Evolutionary conservation across 2,797 vertebrate genomes (phyloP).

Genomic region (Lycodopsis pacificus): DNA sequence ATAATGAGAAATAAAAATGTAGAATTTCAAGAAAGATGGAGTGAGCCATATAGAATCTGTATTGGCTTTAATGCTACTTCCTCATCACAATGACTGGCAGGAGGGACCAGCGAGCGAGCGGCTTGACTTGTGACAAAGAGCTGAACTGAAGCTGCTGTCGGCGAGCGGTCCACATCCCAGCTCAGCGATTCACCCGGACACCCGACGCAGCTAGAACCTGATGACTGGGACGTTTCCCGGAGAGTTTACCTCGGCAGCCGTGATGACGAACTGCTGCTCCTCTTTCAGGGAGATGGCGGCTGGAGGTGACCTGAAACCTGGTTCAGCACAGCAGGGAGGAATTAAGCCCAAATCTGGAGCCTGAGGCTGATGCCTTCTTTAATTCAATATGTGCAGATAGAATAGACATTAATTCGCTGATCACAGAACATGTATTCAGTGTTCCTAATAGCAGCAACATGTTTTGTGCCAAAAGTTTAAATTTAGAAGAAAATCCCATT

Average conservation of each 20-base stretch:
- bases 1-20: not conserved
- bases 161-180: constrained; percentile 5
- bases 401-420: not conserved
- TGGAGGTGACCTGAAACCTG: constrained; percentile 71
- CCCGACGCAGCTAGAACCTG: constrained; percentile 23
- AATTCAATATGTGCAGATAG: constrained; percentile 1
- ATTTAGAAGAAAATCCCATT: not conserved
- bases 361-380: not conserved
- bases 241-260: constrained; percentile 78
- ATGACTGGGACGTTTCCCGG: constrained; percentile 43
- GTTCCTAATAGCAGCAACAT: not conserved
- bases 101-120: not conserved
- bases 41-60: not conserved
- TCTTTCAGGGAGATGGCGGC: constrained; percentile 85
- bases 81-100: not conserved
- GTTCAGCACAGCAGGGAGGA: constrained; percentile 26
- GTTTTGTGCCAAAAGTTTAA: not conserved
- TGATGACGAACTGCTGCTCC: constrained; percentile 74
- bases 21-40: not conserved
- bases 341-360: constrained; percentile 4
- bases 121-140: constrained; percentile 21
- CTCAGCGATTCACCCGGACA: constrained; percentile 38
- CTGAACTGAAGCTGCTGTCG: constrained; percentile 6
- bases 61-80: not conserved
- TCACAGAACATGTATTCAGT: constrained; percentile 1